A percentile compares a stretch with the other conserved stretches of the same genome.
phyloP scores from a whole-genome alignment of 1,140 invertebrate species.

The Calliphora vicina region DNA sequence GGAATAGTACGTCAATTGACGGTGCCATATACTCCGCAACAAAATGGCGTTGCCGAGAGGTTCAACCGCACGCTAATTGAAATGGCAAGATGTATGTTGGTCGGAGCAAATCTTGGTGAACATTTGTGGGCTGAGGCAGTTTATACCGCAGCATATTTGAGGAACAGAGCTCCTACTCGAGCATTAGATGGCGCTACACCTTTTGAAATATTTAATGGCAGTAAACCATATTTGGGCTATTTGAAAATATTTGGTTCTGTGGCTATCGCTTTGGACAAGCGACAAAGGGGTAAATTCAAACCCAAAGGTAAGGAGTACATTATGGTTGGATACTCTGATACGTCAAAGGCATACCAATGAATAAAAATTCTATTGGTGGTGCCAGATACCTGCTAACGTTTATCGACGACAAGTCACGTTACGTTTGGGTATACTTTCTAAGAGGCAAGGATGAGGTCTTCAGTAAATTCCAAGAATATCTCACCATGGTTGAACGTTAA shows the following conservation, averaged over 20 bases:
- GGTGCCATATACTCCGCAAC: slow-evolving; percentile 42
- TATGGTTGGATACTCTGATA: slow-evolving; percentile 37
- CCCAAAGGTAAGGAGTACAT: slow-evolving; percentile 36
- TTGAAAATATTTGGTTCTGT: slow-evolving; percentile 19
- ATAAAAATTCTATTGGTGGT: no score
- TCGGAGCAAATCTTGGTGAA: slow-evolving; percentile 32
- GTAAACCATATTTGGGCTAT: no score
- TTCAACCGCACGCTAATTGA: slow-evolving; percentile 40
- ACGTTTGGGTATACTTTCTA: no score
- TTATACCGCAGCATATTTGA: slow-evolving; percentile 40
- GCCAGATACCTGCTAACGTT: no score
- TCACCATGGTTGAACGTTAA: no score
- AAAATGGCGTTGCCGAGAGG: no score
- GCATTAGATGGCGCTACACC: slow-evolving; percentile 39
- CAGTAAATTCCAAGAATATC: no score
- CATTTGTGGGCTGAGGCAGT: slow-evolving; percentile 47
- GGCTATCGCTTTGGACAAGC: slow-evolving; percentile 33
- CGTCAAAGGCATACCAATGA: slow-evolving; percentile 34
- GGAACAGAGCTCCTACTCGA: slow-evolving; percentile 41
- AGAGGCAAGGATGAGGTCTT: no score
- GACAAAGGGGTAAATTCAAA: slow-evolving; percentile 18
- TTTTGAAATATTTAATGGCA: no score
- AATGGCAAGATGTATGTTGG: slow-evolving; percentile 42
- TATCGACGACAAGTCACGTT: no score
- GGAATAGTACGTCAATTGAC: slow-evolving; percentile 44